phyloP scores from a whole-genome alignment of 2,113 vertebrate species.

The Cynopterus brachyotis region DNA sequence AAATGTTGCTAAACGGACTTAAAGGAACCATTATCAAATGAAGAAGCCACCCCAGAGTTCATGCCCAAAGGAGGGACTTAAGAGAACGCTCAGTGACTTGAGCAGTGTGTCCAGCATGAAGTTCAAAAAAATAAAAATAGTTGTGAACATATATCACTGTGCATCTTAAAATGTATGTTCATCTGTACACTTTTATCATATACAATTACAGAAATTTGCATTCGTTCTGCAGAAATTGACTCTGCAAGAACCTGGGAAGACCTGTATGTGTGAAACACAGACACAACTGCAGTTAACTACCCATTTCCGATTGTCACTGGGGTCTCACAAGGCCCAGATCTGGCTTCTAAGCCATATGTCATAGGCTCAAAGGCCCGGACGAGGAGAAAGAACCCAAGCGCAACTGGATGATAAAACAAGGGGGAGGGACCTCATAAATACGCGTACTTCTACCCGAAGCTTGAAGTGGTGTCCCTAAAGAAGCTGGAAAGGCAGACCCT shows the following conservation, averaged over 20 bases:
- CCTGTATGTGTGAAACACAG: background rate
- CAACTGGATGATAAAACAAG: background rate
- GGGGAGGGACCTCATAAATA: background rate
- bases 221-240: background rate
- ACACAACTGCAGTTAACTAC: background rate
- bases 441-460: background rate
- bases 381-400: background rate
- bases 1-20: background rate
- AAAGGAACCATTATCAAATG: background rate
- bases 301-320: background rate
- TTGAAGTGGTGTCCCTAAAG: background rate
- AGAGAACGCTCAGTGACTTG: background rate
- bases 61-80: background rate
- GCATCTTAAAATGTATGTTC: background rate
- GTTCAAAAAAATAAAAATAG: background rate
- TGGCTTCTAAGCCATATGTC: slow-evolving; percentile 32
- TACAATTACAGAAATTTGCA: background rate
- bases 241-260: background rate
- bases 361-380: background rate
- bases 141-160: background rate
- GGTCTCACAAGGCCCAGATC: background rate
- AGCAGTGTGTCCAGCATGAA: background rate
- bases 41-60: background rate
- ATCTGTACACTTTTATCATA: background rate
- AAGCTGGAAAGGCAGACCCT: background rate